phyloP scores from a whole-genome alignment of 2,113 vertebrate genomes.

The Fulica atra region DNA sequence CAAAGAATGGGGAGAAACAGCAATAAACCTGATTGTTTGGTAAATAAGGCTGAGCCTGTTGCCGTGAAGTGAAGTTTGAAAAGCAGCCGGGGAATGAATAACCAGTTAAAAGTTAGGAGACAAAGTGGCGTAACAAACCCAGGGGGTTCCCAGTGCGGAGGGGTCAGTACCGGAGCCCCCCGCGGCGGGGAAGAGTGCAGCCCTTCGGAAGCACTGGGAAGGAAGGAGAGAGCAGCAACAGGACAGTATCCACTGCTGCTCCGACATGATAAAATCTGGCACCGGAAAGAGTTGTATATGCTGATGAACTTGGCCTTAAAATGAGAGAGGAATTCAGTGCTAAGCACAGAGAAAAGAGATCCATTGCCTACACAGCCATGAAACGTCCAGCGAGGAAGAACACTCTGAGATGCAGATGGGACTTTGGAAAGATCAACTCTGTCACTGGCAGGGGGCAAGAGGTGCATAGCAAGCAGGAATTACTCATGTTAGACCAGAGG shows the following conservation, averaged over 20 bases:
- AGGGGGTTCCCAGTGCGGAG: not conserved
- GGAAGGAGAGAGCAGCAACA: not conserved
- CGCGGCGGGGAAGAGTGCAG: rapidly evolving
- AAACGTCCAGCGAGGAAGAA: not conserved
- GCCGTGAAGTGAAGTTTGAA: constrained; percentile 51
- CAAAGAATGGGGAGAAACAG: constrained; percentile 68
- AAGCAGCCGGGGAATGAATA: constrained; percentile 65
- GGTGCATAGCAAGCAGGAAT: not conserved
- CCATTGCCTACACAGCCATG: not conserved
- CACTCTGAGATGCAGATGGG: rapidly evolving
- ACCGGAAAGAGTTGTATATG: not conserved
- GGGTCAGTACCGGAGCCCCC: not conserved
- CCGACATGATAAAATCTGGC: rapidly evolving
- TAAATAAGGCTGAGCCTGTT: constrained; percentile 61
- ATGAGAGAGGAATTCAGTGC: not conserved
- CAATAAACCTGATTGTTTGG: constrained; percentile 71
- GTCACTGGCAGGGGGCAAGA: not conserved
- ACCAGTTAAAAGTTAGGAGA: constrained; percentile 59
- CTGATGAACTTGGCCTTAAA: not conserved
- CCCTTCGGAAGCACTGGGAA: not conserved
- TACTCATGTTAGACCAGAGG: not conserved
- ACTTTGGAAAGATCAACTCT: not conserved
- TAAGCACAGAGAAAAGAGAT: not conserved
- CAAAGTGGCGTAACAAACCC: constrained; percentile 55
- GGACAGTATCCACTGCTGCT: not conserved